Evolutionary conservation across 2,888 invertebrate genomes (phyloP), one percentile per base, ranked within the genome.

Genomic region (Bugula neritina): DNA sequence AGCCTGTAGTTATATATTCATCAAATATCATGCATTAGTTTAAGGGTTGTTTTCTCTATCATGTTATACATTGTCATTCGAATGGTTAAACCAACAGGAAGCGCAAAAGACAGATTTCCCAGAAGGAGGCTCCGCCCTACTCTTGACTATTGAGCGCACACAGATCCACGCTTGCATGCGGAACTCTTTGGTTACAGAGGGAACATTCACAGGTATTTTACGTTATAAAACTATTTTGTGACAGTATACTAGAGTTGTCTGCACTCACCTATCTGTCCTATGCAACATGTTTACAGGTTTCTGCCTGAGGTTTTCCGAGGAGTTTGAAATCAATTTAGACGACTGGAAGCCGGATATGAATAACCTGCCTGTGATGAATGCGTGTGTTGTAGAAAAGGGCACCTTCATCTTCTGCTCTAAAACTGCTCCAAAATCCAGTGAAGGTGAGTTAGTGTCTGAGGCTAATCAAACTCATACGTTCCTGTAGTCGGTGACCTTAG

Each of bases 401-500:
- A 97, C 97, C 0, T 99, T 97, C 81, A 96, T 98, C 86, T 94
- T 99, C 1, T 95, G 94, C 86, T 94, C 93, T 75, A 87, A 94
- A 74, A 97, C 97, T 0, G 90, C 92, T 71, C 92, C 93, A 10
- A 92, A 92, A 82, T 91, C 90, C 78, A 88, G 88, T 73, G 88
- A 86, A 75, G 92, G 91, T 91, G 80, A 79, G 77, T 72, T 73
- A 23, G 54, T 31, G n/a, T n/a, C n/a, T n/a, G n/a, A n/a, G n/a
- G n/a, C n/a, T n/a, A n/a, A n/a, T n/a, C n/a, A n/a, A n/a, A n/a
- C n/a, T n/a, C n/a, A n/a, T n/a, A n/a, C n/a, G n/a, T n/a, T n/a
- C n/a, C n/a, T n/a, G n/a, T n/a, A n/a, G n/a, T n/a, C n/a, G n/a
- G n/a, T n/a, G n/a, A n/a, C n/a, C n/a, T n/a, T n/a, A n/a, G n/a